Conservation (phyloP, 2,113 vertebrate genomes). For the Oncorhynchus gorbuscha region DNA sequence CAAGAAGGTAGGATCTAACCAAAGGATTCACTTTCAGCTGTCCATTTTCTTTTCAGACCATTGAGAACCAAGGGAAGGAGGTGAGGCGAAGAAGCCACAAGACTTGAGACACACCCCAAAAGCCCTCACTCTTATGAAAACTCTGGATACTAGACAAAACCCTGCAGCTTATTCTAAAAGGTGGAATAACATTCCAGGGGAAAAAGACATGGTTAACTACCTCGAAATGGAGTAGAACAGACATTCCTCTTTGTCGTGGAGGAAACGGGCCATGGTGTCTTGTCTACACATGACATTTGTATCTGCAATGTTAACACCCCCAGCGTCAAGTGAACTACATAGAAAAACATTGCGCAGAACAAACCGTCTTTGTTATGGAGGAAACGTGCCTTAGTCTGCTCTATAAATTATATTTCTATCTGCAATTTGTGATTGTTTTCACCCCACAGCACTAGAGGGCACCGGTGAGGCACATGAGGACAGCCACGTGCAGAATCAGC, state of each 20-base stretch:
- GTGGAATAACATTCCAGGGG: no score
- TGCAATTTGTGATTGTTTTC: neutral
- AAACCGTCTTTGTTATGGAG: neutral
- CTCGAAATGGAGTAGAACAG: neutral
- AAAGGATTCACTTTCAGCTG: neutral
- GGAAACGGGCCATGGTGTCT: neutral
- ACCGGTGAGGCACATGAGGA: conserved; percentile 82
- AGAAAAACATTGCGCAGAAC: neutral
- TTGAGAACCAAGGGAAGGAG: neutral
- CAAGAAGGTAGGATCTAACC: neutral
- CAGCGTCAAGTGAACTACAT: no score
- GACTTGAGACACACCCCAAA: neutral
- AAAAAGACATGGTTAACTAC: no score
- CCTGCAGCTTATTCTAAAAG: no score
- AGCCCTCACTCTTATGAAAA: neutral
- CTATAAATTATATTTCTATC: neutral
- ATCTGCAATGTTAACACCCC: neutral
- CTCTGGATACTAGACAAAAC: neutral
- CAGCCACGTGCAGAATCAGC: conserved; percentile 75
- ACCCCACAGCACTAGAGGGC: conserved; percentile 66
- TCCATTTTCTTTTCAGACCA: neutral
- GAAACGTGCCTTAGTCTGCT: neutral
- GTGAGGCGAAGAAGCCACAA: neutral
- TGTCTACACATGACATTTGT: neutral
- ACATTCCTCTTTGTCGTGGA: neutral